Evolutionary conservation across 2,888 invertebrate genomes (phyloP).

Genomic region (Troides oblongomaculatus): DNA sequence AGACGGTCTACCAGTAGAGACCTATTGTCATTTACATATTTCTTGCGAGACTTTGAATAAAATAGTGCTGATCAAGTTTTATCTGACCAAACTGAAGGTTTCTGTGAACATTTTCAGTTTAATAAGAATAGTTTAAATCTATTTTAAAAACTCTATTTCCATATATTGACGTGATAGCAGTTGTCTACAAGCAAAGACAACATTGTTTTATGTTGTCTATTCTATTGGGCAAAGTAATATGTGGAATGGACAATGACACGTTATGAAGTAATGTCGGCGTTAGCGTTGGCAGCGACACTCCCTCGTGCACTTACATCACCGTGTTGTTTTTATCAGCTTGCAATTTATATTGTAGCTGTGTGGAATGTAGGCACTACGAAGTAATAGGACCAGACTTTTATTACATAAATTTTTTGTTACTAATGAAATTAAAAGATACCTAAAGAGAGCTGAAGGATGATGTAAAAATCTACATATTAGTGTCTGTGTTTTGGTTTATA

Average conservation of each 20-base stretch:
- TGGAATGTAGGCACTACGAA: not conserved
- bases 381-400: not conserved
- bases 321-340: not conserved
- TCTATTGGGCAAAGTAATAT: not conserved
- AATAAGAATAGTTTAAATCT: too few species aligned
- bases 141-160: too few species aligned
- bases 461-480: too few species aligned
- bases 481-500: too few species aligned
- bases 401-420: not conserved
- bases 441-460: not conserved
- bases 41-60: not conserved
- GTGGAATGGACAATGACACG: not conserved
- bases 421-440: not conserved
- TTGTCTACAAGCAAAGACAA: not conserved
- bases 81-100: not conserved
- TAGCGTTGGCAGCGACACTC: not conserved
- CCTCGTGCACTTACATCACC: not conserved
- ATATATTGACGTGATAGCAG: not conserved
- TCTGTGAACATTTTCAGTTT: not conserved
- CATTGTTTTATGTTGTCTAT: not conserved
- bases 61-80: not conserved
- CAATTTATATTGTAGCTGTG: not conserved
- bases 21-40: too few species aligned
- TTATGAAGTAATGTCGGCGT: slow-evolving; percentile 1
- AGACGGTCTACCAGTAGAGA: too few species aligned